Conservation (phyloP, 2,888 invertebrate species). For the Eristalis intricaria region DNA sequence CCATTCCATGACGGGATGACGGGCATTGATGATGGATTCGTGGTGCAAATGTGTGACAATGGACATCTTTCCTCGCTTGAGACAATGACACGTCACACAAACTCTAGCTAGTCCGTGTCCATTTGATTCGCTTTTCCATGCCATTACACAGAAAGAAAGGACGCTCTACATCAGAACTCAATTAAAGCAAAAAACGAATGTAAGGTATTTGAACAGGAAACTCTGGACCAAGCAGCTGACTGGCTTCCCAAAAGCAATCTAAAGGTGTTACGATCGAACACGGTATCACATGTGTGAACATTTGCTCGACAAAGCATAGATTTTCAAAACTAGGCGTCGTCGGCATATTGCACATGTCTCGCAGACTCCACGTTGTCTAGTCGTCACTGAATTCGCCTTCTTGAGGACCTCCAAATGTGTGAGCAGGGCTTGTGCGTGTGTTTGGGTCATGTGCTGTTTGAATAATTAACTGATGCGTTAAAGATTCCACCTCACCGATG, state of each 20-base stretch:
- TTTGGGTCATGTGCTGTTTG: slow-evolving; percentile 94
- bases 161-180: background rate
- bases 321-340: slow-evolving; percentile 95
- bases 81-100: no score
- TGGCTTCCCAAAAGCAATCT: slow-evolving; percentile 99
- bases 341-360: slow-evolving; percentile 97
- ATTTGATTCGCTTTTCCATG: slow-evolving; percentile 82
- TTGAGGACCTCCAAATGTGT: slow-evolving; percentile 90
- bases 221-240: slow-evolving; percentile 96
- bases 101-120: no score
- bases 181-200: slow-evolving; percentile 81
- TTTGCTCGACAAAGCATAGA: slow-evolving; percentile 91
- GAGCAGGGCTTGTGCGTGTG: slow-evolving; percentile 92
- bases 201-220: slow-evolving; percentile 93
- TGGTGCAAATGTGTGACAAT: background rate
- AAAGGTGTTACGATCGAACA: slow-evolving; percentile 98
- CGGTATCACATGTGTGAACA: slow-evolving; percentile 96
- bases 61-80: no score
- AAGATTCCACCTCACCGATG: slow-evolving; percentile 89
- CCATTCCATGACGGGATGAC: background rate
- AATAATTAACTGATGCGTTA: slow-evolving; percentile 95
- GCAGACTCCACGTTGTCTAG: slow-evolving; percentile 97
- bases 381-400: slow-evolving; percentile 92
- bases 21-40: background rate
- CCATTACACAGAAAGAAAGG: slow-evolving; percentile 74